Conservation (phyloP, 2,888 invertebrate genomes). For the Parnassius mnemosyne region DNA sequence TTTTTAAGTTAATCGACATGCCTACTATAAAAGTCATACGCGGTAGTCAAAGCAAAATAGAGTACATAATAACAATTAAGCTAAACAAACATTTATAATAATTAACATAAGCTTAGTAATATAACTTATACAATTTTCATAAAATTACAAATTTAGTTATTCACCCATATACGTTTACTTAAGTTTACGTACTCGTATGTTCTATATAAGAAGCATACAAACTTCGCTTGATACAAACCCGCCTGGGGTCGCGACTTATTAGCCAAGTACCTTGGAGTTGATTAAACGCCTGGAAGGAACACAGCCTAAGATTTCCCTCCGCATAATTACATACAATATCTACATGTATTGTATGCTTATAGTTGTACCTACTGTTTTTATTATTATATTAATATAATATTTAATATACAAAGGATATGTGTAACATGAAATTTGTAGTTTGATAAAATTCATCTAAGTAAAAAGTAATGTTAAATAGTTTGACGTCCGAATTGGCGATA, state of each 20-base stretch:
- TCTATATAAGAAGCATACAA: background rate
- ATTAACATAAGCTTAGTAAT: background rate
- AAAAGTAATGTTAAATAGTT: too few species aligned
- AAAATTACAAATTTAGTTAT: constrained; percentile 3
- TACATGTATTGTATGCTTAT: background rate
- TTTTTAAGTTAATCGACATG: too few species aligned
- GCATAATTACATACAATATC: constrained; percentile 6
- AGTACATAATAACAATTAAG: background rate
- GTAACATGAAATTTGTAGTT: too few species aligned
- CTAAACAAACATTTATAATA: background rate
- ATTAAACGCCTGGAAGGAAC: constrained; percentile 15
- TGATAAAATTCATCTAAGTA: too few species aligned
- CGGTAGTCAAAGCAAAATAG: too few species aligned
- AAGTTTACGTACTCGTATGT: background rate
- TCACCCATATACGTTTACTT: constrained; percentile 3
- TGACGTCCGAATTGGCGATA: too few species aligned
- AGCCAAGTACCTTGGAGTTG: constrained; percentile 14
- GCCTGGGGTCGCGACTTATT: constrained; percentile 14
- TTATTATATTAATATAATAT: too few species aligned
- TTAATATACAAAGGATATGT: too few species aligned
- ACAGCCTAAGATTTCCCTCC: constrained; percentile 5
- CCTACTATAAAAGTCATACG: too few species aligned
- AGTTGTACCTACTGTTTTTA: too few species aligned
- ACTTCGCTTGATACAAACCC: background rate
- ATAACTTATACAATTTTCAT: constrained; percentile 6